Base-by-base conservation (phyloP, 2,888 invertebrate species). In the Caradrina clavipalpis region DNA sequence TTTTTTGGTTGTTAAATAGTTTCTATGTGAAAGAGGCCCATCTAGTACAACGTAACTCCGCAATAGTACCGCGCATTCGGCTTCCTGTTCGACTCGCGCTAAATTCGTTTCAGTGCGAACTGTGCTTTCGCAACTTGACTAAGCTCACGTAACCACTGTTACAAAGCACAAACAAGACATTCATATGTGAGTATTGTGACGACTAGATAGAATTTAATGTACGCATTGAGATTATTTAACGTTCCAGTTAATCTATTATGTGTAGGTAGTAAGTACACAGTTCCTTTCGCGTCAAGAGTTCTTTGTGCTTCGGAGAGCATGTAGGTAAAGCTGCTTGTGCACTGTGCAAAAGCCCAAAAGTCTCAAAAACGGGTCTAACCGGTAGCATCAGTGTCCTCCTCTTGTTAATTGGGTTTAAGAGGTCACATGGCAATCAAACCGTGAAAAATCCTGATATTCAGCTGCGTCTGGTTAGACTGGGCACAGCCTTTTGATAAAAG, bases 101-200 rank as follows among this genome's bases (percentile, higher is more conserved):
- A 92, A 91, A 93, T 93, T 92, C 88, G 89, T 93, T 93, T 92
- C 92, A 92, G 92, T 87, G 85, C 86, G 83, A 90, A 85, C 83
- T 83, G 86, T 87, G 89, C 89, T 94, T 93, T 94, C 94, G 93
- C 91, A 94, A 94, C 90, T 84, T 85, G 76, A 81, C 89, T 90
- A 91, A 91, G 90, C 90, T 91, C 92, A 93, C 94, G 93, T 94
- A 94, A 94, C 89, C 85, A 79, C 81, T 88, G 88, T 90, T 90
- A 88, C 90, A 90, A 90, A 91, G 89, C 91, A 89, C 89, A 74
- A 73, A 76, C 78, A 76, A 78, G 75, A 83, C 81, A 84, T 81
- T 76, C 79, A 80, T 81, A 86, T 76, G 80, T 80, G 81, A 77
- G 72, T 74, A 76, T 83, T 73, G 71, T 77, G 63, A 61, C 64